Evolutionary conservation across 2,113 vertebrate species (phyloP).

Genomic region (Brachypodius melanocephalos): DNA sequence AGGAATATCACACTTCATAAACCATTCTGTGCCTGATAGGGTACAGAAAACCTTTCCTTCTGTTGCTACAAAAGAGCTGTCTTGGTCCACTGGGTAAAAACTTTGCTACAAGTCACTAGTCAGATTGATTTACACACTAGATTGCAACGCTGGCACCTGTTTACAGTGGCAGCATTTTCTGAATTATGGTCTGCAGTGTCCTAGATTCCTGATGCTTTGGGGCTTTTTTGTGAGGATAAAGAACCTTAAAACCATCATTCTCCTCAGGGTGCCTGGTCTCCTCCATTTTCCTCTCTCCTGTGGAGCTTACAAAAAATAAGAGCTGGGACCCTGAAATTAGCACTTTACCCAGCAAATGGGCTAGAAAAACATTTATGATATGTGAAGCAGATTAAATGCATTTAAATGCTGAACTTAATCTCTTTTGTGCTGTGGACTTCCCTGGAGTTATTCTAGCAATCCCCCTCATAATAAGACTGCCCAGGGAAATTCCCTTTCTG

Average conservation of each 20-base stretch:
- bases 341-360: not conserved
- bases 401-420: not conserved
- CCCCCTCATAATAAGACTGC: not conserved
- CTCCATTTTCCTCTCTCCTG: not conserved
- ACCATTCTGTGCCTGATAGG: not conserved
- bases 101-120: not conserved
- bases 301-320: not conserved
- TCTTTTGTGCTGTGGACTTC: not conserved
- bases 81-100: not conserved
- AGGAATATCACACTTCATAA: not conserved
- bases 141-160: not conserved
- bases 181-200: not conserved
- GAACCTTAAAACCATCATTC: not conserved
- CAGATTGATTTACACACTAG: not conserved
- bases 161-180: not conserved
- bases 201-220: not conserved
- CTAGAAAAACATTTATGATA: not conserved
- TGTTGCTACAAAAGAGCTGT: not conserved
- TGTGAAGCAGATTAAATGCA: not conserved
- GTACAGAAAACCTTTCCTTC: not conserved
- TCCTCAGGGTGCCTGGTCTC: not conserved
- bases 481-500: not conserved
- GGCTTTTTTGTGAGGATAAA: not conserved
- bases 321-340: not conserved
- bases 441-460: not conserved